phyloP scores from a whole-genome alignment of 2,113 vertebrate genomes.

The Empidonax traillii region DNA sequence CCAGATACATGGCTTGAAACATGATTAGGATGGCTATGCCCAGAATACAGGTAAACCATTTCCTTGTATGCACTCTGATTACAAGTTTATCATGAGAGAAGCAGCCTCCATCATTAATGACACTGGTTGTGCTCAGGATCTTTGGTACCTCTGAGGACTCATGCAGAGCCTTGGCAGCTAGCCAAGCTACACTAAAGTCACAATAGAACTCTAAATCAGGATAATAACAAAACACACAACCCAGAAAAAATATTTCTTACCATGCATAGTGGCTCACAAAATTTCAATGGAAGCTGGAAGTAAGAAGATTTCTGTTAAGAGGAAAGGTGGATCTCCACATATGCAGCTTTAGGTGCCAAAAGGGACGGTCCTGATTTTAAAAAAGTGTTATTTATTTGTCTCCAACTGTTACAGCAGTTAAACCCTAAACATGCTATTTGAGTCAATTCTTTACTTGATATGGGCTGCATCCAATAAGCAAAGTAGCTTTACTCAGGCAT shows the following conservation, averaged over 20 bases:
- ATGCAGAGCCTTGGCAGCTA: not conserved
- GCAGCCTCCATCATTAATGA: not conserved
- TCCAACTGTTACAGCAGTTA: not conserved
- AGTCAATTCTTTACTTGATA: not conserved
- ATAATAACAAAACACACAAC: not conserved
- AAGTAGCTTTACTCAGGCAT: not conserved
- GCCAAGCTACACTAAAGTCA: not conserved
- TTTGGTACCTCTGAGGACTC: not conserved
- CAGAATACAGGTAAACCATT: not conserved
- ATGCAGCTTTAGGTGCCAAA: not conserved
- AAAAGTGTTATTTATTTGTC: not conserved
- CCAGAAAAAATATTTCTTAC: not conserved
- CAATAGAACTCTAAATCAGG: not conserved
- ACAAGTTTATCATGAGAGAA: not conserved
- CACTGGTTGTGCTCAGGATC: not conserved
- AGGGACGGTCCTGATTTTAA: not conserved
- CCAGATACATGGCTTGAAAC: not conserved
- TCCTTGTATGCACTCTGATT: not conserved
- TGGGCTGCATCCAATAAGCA: not conserved
- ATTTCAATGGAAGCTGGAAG: not conserved
- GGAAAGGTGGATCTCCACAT: not conserved
- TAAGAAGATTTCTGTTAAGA: not conserved
- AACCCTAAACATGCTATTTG: not conserved
- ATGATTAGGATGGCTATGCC: not conserved
- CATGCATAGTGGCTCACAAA: not conserved